Percentiles rank a stretch among this genome's conserved stretches.
Conservation (phyloP, 92 coral and sea anemone genomes). For the Galaxea fascicularis region DNA sequence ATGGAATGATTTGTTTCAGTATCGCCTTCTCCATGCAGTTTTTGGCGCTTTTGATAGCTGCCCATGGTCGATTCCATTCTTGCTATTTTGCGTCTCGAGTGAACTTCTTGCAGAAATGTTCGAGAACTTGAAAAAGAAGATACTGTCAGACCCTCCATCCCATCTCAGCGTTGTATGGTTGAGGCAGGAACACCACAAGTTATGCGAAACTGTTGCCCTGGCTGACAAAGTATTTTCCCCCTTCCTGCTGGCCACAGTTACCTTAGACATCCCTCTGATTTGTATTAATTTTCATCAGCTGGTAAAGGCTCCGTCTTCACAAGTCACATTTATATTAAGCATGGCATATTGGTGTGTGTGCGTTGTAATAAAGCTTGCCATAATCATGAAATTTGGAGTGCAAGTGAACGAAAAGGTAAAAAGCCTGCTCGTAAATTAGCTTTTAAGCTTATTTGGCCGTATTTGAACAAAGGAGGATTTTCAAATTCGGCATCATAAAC, state of each 20-base stretch:
- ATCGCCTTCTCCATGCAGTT: neutral
- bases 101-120: neutral
- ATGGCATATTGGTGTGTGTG: slow-evolving; percentile 1
- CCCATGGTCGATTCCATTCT: neutral
- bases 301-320: neutral
- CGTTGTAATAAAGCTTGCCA: neutral
- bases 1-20: slow-evolving; percentile 3
- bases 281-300: slow-evolving; percentile 9
- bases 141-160: neutral
- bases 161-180: neutral
- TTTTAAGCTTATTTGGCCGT: too few relatives aligned
- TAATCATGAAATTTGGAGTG: neutral
- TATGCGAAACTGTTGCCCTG: slow-evolving; percentile 15
- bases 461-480: too few relatives aligned
- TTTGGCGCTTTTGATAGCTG: neutral
- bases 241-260: neutral
- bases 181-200: neutral
- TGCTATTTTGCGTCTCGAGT: neutral
- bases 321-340: neutral
- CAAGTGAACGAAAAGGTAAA: slow-evolving; percentile 27
- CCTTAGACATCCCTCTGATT: neutral
- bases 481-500: too few relatives aligned
- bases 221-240: slow-evolving; percentile 28
- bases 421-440: neutral
- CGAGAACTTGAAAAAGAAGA: neutral